Evolutionary conservation across 1,140 invertebrate species (phyloP), one percentile per base, ranked within the genome.

Genomic region (Nasonia giraulti): DNA sequence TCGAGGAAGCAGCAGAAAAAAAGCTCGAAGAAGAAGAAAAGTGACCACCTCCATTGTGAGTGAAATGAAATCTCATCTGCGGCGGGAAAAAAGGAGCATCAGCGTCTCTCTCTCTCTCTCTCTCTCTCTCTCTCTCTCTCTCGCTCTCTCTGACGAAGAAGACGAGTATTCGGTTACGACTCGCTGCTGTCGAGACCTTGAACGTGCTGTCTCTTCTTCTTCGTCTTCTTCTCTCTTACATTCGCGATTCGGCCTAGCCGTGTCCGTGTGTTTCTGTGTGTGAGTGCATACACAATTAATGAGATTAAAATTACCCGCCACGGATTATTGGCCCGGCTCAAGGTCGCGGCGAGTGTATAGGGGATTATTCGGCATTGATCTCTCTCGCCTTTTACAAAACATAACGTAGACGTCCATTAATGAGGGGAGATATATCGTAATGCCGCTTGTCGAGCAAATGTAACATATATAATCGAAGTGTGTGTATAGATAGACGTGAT

Each of bases 1-100:
- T 37, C 33, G 33, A 37, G 5, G 33, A 37, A 37, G 2, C 33
- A 37, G 33, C 33, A 37, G 27, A 27, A 37, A 37, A 37, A 37
- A 37, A 37, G 33, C 33, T 37, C 33, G 33, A 23, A 80, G 37
- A 17, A 50, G n/a, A 1, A 44, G 74, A 78, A 66, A 44, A 77
- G 62, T 50, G 75, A 77, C 62, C 33, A 37, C n/a, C n/a, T 76
- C 40, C 47, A 74, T 81, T 75, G 74, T 77, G 37, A 83, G 31
- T 66, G 31, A 17, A 76, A 73, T 84, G 82, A 84, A 84, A 84
- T 84, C 82, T 79, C 76, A 79, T 84, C 82, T 79, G 23, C 20
- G 10, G 80, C 27, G 3, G 1, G 66, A 77, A 37, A 33, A 44
- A 78, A 44, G 17, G 37, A 73, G 31, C 23, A 31, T 7, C 40